Evolutionary conservation across 2,113 vertebrate genomes (phyloP), one percentile per base, ranked within the genome.

Genomic region (Castor canadensis): DNA sequence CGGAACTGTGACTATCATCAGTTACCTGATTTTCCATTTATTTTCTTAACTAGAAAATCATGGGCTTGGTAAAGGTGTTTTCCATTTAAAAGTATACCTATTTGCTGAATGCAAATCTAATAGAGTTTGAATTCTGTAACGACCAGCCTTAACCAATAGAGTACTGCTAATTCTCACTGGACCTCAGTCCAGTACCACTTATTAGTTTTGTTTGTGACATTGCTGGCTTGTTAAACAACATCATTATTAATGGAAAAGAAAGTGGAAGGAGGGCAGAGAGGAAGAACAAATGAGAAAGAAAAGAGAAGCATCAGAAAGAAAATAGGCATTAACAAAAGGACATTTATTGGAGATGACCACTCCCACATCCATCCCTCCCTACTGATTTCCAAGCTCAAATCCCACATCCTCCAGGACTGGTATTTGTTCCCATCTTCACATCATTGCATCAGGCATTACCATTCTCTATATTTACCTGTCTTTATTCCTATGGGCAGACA

Each of bases 381-480:
- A 38, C 26, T 7, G 8, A 73, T 38, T 9, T 71, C 16, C 19
- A 54, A 26, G 7, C 43, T 64, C 64, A 24, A 15, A 16, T 35
- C 47, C 54, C 9, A 0, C n/a, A n/a, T 72, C 32, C 24, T 71
- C 20, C 8, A 0, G 43, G 32, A 16, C 0, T 67, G 28, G 9
- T 0, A 0, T 77, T 90, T 12, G 26, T 20, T 69, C 8, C 52
- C 11, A 9, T 28, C 24, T 47, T 40, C 38, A 13, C 2, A 19
- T 1, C n/a, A 28, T 0, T 24, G 4, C 3, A 81, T 9, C n/a
- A 30, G 45, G 3, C 30, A 38, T 24, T 30, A 20, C 16, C 1
- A 0, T 15, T 54, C 12, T 77, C 30, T 45, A 19, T 35, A 6
- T 80, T n/a, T 52, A 10, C 49, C 30, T 84, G 0, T 19, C 6